Evolutionary conservation across 2,113 vertebrate genomes (phyloP), one percentile per base, ranked within the genome.

Genomic region (Amazona vittata): DNA sequence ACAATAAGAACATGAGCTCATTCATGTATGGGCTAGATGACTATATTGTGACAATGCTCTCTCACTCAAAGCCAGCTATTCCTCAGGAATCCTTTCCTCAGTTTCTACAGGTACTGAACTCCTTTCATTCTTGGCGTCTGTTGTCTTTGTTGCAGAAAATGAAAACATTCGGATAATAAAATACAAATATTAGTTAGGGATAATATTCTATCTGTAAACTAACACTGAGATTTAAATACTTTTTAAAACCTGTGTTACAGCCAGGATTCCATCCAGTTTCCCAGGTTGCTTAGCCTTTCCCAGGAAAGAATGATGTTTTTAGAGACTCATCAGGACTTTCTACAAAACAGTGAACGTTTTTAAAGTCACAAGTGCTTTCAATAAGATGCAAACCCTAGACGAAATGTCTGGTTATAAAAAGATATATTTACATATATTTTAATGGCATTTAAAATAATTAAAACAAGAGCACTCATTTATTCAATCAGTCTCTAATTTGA

Each of bases 371-470:
- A 90, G 62, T 79, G 28, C 11, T n/a, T 94, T 86, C 69, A 84
- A n/a, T 65, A 69, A 86, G 77, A 92, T 59, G 41, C 62, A 95
- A 92, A 64, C 6, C 44, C 43, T 55, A 96, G 95, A 90, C 5
- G 0, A 92, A 94, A 86, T 64, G 62, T 95, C 96, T 96, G 44
- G n/a, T 69, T 96, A 96, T 93, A 95, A 94, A 93, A 96, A 95
- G 96, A 86, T 55, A 65, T 89, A 94, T 96, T 96, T 96, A 91
- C 92, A 95, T 96, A 89, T 95, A 96, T 95, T 93, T 93, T 96
- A 96, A 93, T 92, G 64, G 9, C 83, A 96, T 96, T 96, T 89
- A 73, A 94, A 96, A 96, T 96, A 89, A 95, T 95, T 95, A 92
- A 91, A 91, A 78, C 43, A 81, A 95, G 90, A 94, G 44, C 78